Percentiles rank a stretch among this genome's conserved stretches.
Conservation (phyloP, 2,797 vertebrate species). For the Muscicapa comitata region DNA sequence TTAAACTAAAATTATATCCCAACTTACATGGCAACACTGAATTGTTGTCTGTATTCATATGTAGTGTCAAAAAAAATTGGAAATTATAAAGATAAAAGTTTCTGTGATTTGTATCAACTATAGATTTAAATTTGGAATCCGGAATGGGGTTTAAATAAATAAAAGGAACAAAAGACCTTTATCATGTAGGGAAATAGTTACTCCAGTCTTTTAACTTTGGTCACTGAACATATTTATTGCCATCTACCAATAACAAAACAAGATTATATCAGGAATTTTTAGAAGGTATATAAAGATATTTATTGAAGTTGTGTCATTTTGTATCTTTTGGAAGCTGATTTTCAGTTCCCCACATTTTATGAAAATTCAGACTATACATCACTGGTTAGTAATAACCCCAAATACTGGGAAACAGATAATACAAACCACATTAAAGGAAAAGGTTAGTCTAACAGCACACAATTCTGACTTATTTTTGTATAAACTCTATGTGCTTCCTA, state of each 20-base stretch:
- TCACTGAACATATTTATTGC: constrained; percentile 9
- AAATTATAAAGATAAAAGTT: not conserved
- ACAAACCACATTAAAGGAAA: constrained; percentile 15
- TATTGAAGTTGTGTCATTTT: not conserved
- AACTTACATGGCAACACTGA: not conserved
- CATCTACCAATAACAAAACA: constrained; percentile 15
- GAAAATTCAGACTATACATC: constrained; percentile 16
- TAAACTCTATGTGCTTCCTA: constrained; percentile 34
- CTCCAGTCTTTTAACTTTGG: constrained; percentile 15
- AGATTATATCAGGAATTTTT: not conserved
- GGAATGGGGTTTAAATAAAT: not conserved
- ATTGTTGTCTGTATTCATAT: not conserved
- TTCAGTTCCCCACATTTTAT: constrained; percentile 30
- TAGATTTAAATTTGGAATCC: not conserved
- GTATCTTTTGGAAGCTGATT: constrained; percentile 53
- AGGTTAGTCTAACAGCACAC: constrained; percentile 28
- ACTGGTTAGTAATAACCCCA: not conserved
- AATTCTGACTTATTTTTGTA: not conserved
- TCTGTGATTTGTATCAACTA: not conserved
- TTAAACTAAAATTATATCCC: not conserved
- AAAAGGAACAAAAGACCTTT: constrained; percentile 13
- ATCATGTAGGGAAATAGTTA: constrained; percentile 41
- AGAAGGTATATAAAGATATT: not conserved
- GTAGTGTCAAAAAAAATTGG: not conserved
- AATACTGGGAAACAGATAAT: constrained; percentile 49